Conservation (phyloP, 2,113 vertebrate species). For the Phasianus colchicus region DNA sequence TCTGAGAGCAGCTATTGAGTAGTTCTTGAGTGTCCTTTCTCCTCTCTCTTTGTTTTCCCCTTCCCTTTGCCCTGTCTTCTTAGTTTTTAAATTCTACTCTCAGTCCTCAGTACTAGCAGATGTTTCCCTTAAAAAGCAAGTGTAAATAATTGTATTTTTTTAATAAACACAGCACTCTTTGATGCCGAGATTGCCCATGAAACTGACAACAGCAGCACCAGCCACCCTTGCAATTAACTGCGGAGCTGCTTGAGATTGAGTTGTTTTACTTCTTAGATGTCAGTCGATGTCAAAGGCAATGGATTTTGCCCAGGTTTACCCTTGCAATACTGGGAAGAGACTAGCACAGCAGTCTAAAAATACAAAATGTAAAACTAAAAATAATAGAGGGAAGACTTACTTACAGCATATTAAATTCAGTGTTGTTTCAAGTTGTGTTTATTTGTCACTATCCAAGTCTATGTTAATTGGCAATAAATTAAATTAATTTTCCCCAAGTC, state of each 20-base stretch:
- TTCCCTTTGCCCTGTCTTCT: not conserved
- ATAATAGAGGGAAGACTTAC: not conserved
- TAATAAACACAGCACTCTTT: not conserved
- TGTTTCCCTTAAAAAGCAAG: not conserved
- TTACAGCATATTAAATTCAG: not conserved
- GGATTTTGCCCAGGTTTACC: not conserved
- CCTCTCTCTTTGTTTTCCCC: no score
- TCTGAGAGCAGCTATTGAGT: not conserved
- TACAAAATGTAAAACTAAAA: not conserved
- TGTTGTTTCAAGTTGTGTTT: not conserved
- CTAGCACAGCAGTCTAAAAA: not conserved
- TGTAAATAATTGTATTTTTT: not conserved
- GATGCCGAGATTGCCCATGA: accelerated
- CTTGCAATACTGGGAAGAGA: not conserved
- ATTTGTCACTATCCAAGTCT: not conserved
- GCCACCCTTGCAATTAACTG: not conserved
- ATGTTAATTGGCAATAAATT: not conserved
- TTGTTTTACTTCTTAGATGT: not conserved
- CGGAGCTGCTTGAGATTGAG: not conserved
- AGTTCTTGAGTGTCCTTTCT: not conserved
- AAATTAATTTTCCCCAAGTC: not conserved
- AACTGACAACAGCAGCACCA: not conserved
- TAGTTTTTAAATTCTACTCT: not conserved
- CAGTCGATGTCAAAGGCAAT: not conserved
- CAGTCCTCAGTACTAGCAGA: not conserved